Evolutionary conservation across 92 coral and sea anemone genomes (phyloP).

Genomic region (Parazoanthus atlanticus): DNA sequence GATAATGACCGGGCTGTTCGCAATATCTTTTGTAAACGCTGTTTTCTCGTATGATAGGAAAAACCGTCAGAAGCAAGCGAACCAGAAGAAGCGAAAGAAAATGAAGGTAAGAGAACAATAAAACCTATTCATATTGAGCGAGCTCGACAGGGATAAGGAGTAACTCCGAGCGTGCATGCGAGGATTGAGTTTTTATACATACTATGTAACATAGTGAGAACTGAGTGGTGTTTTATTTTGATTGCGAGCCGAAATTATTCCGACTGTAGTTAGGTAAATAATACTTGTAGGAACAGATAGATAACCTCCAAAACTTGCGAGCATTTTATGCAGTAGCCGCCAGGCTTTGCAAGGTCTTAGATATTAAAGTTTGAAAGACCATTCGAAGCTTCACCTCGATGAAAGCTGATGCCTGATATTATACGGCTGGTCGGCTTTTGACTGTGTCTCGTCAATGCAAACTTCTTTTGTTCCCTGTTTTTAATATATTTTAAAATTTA

Average conservation of each 20-base stretch:
- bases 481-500: no score
- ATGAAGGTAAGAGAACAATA: not conserved
- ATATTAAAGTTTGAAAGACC: not conserved
- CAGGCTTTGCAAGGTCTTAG: not conserved
- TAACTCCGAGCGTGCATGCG: not conserved
- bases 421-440: not conserved
- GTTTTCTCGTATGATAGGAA: not conserved
- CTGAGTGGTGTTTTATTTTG: not conserved
- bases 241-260: not conserved
- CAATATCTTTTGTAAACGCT: not conserved
- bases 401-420: not conserved
- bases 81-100: not conserved
- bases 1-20: not conserved
- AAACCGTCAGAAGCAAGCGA: not conserved
- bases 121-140: not conserved
- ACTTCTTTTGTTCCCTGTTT: not conserved
- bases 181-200: not conserved
- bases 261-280: not conserved
- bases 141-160: not conserved
- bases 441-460: not conserved
- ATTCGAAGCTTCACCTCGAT: no score
- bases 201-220: not conserved
- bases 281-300: not conserved
- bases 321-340: no score
- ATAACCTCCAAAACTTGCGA: not conserved